phyloP scores from a whole-genome alignment of 2,888 invertebrate species.

The Noctua fimbriata region DNA sequence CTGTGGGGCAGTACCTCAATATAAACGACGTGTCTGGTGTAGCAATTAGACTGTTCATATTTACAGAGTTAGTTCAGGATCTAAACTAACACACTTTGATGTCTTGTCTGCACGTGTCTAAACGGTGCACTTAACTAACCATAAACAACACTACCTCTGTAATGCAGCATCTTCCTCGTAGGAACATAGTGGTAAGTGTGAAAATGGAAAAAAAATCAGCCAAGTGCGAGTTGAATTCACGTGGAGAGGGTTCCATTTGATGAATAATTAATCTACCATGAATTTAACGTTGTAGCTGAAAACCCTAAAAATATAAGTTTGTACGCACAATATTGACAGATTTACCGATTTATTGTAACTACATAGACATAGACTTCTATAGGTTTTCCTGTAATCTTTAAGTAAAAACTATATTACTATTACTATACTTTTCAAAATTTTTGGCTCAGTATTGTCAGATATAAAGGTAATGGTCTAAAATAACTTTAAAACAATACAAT shows the following conservation, averaged over 20 bases:
- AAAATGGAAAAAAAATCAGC: not conserved
- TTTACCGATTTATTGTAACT: not conserved
- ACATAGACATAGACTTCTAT: too few relatives aligned
- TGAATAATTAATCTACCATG: not conserved
- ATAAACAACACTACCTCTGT: not conserved
- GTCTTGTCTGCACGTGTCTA: conserved; percentile 3
- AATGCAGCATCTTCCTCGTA: not conserved
- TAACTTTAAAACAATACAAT: too few relatives aligned
- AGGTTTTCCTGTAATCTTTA: too few relatives aligned
- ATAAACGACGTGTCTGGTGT: conserved; percentile 49
- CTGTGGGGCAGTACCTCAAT: conserved; percentile 46
- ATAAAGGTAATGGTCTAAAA: too few relatives aligned
- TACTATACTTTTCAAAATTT: too few relatives aligned
- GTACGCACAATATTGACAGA: not conserved
- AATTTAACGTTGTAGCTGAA: not conserved
- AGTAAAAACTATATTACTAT: too few relatives aligned
- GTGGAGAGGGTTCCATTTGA: not conserved
- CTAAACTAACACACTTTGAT: conserved; percentile 57
- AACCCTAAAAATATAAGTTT: not conserved
- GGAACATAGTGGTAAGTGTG: not conserved
- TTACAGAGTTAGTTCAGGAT: conserved; percentile 51
- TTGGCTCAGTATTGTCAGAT: too few relatives aligned
- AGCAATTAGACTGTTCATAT: conserved; percentile 62
- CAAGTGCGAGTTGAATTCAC: not conserved
- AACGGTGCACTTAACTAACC: conserved; percentile 25